These are phyloP conservation scores for Aricia artaxerxes DNA, from an alignment of 2,888 invertebrate species.

Conservation along the genomic window DNA sequence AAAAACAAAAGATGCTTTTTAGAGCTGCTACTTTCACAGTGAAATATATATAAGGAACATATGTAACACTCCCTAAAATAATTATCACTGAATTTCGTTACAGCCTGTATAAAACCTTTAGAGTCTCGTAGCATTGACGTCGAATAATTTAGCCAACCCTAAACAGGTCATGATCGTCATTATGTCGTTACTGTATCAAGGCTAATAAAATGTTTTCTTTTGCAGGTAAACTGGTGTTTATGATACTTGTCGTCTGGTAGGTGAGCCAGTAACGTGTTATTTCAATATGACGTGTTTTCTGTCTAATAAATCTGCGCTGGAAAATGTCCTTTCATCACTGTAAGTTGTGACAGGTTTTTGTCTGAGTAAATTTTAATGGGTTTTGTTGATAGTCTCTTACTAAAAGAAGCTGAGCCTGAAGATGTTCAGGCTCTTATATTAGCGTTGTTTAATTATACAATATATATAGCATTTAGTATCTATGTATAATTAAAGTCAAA, in stretches of 20 bases:
- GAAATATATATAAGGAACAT: too few relatives aligned
- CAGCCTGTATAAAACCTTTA: not conserved
- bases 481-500: too few relatives aligned
- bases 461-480: too few relatives aligned
- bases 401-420: too few relatives aligned
- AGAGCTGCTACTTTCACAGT: too few relatives aligned
- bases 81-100: too few relatives aligned
- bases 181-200: not conserved
- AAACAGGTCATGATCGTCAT: conserved; percentile 26
- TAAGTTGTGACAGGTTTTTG: not conserved
- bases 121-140: not conserved
- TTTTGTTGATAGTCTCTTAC: not conserved
- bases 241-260: not conserved
- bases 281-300: not conserved
- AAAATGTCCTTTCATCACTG: not conserved
- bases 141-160: not conserved
- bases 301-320: not conserved
- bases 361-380: not conserved
- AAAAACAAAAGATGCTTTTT: too few relatives aligned
- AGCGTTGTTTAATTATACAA: too few relatives aligned
- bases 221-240: conserved; percentile 23
- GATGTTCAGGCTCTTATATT: too few relatives aligned
- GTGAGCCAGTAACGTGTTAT: conserved; percentile 1
- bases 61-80: not conserved
- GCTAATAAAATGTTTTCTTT: conserved; percentile 20